phyloP scores from a whole-genome alignment of 1,140 invertebrate species.

The Archivesica marissinica region DNA sequence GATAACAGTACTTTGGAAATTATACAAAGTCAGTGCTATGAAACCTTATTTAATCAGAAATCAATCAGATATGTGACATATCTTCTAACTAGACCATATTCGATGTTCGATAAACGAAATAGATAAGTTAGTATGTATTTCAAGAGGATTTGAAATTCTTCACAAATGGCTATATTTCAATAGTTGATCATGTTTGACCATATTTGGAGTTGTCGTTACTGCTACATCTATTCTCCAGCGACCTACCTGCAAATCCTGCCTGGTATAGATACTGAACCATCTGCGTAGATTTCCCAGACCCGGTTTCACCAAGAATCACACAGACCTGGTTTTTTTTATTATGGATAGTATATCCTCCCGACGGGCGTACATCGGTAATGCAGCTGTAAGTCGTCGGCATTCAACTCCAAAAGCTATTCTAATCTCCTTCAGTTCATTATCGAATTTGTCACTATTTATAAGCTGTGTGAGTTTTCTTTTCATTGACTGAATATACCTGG shows the following conservation, averaged over 20 bases:
- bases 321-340: conserved; percentile 75
- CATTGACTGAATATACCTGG: conserved; percentile 38
- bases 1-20: neutral
- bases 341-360: conserved; percentile 73
- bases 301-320: conserved; percentile 98
- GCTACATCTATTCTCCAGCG: neutral
- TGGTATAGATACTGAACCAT: conserved; percentile 79
- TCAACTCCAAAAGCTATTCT: conserved; percentile 72
- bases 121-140: neutral
- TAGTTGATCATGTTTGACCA: neutral
- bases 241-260: conserved; percentile 80
- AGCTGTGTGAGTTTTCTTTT: conserved; percentile 54
- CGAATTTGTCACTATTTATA: conserved; percentile 26
- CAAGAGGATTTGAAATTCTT: neutral
- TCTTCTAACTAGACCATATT: neutral
- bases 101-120: neutral
- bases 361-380: conserved; percentile 79
- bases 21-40: neutral
- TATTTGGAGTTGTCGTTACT: neutral
- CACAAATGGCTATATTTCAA: neutral
- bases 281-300: conserved; percentile 90
- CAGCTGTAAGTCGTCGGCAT: conserved; percentile 66
- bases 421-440: conserved; percentile 61
- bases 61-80: neutral
- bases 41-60: neutral